Evolutionary conservation across 2,797 vertebrate genomes (phyloP).

Genomic region (Myotis myotis): DNA sequence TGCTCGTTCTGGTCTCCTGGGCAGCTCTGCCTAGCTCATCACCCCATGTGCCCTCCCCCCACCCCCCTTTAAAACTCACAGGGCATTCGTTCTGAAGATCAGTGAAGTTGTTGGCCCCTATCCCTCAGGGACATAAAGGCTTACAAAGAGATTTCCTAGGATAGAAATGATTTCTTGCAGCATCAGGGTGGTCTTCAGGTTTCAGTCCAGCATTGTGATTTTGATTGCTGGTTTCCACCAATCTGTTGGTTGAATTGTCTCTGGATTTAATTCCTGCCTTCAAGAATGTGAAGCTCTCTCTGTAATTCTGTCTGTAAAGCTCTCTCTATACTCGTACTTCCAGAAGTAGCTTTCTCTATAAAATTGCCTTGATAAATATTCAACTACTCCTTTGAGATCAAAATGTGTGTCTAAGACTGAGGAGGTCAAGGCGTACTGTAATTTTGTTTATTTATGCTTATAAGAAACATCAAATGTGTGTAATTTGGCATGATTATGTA

Average conservation of each 20-base stretch:
- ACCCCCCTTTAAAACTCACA: neutral
- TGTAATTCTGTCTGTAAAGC: neutral
- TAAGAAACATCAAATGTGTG: neutral
- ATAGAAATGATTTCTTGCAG: neutral
- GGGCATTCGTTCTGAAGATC: neutral
- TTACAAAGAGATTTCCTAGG: neutral
- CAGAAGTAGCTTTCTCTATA: neutral
- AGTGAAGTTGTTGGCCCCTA: neutral
- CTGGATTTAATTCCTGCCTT: neutral
- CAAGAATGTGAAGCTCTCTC: neutral
- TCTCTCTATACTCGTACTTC: neutral
- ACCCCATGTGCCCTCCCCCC: neutral
- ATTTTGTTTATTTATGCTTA: neutral
- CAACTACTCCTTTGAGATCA: neutral
- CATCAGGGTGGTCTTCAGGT: neutral
- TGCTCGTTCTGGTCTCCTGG: neutral
- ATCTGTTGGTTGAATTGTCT: neutral
- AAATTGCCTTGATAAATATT: neutral
- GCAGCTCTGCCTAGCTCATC: neutral
- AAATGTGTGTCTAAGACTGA: neutral
- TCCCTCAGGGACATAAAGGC: neutral
- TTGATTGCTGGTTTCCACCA: neutral
- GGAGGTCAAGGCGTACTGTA: neutral
- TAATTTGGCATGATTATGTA: neutral
- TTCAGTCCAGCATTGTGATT: neutral